Evolutionary conservation across 2,888 invertebrate genomes (phyloP), one percentile per base, ranked within the genome.

Genomic region (Campoletis raptor): DNA sequence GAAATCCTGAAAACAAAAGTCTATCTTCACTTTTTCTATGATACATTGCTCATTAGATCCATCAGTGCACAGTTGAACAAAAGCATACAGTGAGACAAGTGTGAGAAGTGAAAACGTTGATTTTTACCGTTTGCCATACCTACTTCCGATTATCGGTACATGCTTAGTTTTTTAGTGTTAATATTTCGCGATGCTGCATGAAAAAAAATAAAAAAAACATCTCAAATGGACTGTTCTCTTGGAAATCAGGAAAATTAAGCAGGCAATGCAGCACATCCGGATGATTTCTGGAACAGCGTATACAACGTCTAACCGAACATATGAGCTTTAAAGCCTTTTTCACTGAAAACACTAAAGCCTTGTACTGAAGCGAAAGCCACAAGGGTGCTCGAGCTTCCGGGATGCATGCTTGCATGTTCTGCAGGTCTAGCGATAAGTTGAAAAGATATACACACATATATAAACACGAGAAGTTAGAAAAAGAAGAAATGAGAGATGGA

Each of bases 281-380:
- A 2, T 30, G 30, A 61, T 7, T 61, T 61, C 12, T 61, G 15
- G 61, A 2, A 61, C 30, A 15, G 30, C 30, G 15, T 61, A 30
- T 61, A 30, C 30, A 61, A 24, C 15, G 61, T 24, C 61, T 15
- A 30, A 61, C 61, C 61, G 5, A 61, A 81, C 64, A 45, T 66
- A 81, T 76, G 81, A 81, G 77, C 85, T 81, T 81, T 81, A 85
- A 76, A 85, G 66, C 72, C 85, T 40, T 76, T 81, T 57, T 12
- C 66, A 74, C 69, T 76, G 40, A 54, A 70, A 66, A 52, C 57
- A 69, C 64, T 81, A 77, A 80, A 85, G 74, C 64, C 54, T 70
- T 70, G 76, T 21, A 72, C 80, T 72, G 85, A 85, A 66, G 80
- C 54, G 70, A 77, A 85, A 76, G 52, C 61, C 48, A 74, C 76